Evolutionary conservation across 2,888 invertebrate species (phyloP).

Genomic region (Acrobasis consociella): DNA sequence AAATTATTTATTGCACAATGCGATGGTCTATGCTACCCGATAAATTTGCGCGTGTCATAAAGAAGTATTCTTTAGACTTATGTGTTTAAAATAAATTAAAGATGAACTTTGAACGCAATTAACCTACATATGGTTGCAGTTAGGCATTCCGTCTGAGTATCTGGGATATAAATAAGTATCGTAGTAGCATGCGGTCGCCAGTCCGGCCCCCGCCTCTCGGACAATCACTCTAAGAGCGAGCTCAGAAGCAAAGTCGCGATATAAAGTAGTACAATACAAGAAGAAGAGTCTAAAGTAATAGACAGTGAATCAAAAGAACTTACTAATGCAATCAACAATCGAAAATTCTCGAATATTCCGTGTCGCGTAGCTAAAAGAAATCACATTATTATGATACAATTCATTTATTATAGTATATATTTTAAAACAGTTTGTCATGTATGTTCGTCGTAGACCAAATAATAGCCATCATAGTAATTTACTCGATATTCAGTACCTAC

Average conservation of each 20-base stretch:
- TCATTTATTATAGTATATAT: too few species aligned
- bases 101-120: constrained; percentile 18
- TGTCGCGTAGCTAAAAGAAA: too few species aligned
- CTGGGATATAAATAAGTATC: constrained; percentile 36
- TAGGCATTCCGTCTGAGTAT: constrained; percentile 4
- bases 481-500: neutral
- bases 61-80: too few species aligned
- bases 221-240: constrained; percentile 57
- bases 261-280: constrained; percentile 27
- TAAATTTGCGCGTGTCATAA: too few species aligned
- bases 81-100: neutral
- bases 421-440: too few species aligned
- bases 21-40: too few species aligned
- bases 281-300: neutral
- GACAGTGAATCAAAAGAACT: neutral
- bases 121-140: constrained; percentile 17
- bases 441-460: too few species aligned
- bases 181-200: constrained; percentile 57
- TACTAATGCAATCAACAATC: too few species aligned
- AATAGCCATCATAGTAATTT: neutral
- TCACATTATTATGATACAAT: too few species aligned
- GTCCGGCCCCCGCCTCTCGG: constrained; percentile 57
- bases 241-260: constrained; percentile 52
- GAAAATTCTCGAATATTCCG: too few species aligned
- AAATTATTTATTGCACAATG: too few species aligned